phyloP scores from a whole-genome alignment of 2,888 invertebrate genomes.

The Melieria picta region DNA sequence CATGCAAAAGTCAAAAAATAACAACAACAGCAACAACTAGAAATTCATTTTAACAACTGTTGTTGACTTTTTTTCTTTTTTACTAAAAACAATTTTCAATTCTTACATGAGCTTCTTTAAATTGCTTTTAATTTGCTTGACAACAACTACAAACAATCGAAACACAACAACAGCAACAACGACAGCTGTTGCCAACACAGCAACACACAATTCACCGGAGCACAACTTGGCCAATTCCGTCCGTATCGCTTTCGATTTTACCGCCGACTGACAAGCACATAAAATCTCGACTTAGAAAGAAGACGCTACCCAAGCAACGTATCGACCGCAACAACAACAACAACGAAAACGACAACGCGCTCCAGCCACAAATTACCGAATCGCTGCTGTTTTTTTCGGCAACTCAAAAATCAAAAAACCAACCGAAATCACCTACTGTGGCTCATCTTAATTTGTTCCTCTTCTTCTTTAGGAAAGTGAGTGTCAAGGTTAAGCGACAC shows the following conservation, averaged over 20 bases:
- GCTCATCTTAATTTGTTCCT: slow-evolving; percentile 5
- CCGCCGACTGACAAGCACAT: slow-evolving; percentile 58
- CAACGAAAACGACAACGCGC: slow-evolving; percentile 28
- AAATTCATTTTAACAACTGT: too few relatives aligned
- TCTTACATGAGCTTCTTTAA: too few relatives aligned
- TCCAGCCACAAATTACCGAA: slow-evolving; percentile 20
- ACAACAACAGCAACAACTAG: too few relatives aligned
- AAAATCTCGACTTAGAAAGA: slow-evolving; percentile 58
- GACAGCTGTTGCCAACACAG: background rate
- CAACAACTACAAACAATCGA: background rate
- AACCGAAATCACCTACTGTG: slow-evolving; percentile 1
- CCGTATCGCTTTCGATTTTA: slow-evolving; percentile 60
- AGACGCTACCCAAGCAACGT: slow-evolving; percentile 51
- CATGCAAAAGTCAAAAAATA: too few relatives aligned
- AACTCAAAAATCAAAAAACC: slow-evolving; percentile 6
- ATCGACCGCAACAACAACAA: slow-evolving; percentile 32
- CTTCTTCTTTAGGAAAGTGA: slow-evolving; percentile 48
- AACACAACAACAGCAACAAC: slow-evolving; percentile 2
- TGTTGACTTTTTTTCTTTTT: background rate
- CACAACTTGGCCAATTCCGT: slow-evolving; percentile 39
- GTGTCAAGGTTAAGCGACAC: slow-evolving; percentile 62
- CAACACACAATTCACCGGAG: background rate
- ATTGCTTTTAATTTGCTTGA: too few relatives aligned
- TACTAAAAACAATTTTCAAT: background rate
- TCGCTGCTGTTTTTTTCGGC: background rate